These are phyloP conservation scores for Leptatherina wallacei DNA, from an alignment of 2,797 vertebrate species.

Conservation along the genomic window DNA sequence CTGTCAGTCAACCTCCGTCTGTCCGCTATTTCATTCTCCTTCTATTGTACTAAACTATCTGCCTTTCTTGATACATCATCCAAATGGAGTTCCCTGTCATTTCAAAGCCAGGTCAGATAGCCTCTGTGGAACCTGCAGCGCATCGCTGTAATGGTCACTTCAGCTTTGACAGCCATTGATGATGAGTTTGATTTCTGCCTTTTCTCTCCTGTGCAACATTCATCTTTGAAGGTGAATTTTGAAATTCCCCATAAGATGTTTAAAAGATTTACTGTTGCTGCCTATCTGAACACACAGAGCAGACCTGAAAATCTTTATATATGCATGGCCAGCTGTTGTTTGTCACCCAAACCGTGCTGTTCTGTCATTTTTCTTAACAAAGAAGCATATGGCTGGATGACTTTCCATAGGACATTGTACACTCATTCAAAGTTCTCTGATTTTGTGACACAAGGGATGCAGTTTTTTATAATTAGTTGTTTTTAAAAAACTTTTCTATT, in stretches of 20 bases:
- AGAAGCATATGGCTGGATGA: conserved; percentile 77
- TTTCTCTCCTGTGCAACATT: conserved; percentile 54
- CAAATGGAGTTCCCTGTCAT: conserved; percentile 69
- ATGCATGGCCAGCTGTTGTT: conserved; percentile 81
- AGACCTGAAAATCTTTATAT: conserved; percentile 67
- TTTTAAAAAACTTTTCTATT: conserved; percentile 23
- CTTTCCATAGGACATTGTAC: conserved; percentile 71
- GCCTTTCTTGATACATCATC: conserved; percentile 68
- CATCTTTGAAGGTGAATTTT: conserved; percentile 72
- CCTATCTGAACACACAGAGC: conserved; percentile 53
- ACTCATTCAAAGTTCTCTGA: conserved; percentile 59
- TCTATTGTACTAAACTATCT: conserved; percentile 62
- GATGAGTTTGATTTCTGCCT: conserved; percentile 65
- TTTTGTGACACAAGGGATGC: conserved; percentile 32
- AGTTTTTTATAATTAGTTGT: conserved; percentile 15
- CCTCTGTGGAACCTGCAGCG: conserved; percentile 48
- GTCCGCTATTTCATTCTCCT: conserved; percentile 51
- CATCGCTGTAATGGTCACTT: conserved; percentile 51
- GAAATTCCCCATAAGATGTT: conserved; percentile 57
- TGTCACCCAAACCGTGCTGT: conserved; percentile 66
- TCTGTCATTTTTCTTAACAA: conserved; percentile 58
- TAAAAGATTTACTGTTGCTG: conserved; percentile 64
- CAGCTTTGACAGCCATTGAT: conserved; percentile 35
- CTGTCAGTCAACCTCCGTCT: conserved; percentile 66
- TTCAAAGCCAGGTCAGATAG: conserved; percentile 68